A percentile compares a stretch with the other conserved stretches of the same genome.
Conservation (phyloP, 2,888 invertebrate genomes). For the Amphipoea lucens region DNA sequence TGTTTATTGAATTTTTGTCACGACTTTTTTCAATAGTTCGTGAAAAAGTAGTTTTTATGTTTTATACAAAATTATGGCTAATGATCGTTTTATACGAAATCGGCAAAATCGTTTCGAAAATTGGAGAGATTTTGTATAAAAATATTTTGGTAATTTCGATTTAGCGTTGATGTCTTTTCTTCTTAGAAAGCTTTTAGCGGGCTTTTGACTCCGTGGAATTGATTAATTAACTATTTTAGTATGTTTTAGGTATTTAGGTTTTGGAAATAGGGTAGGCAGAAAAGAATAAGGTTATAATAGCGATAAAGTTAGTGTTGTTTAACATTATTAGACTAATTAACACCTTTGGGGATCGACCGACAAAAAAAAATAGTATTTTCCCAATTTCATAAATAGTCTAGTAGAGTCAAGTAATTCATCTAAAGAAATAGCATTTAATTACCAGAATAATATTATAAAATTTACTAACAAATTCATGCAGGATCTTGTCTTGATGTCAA, state of each 20-base stretch:
- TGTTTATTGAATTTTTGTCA: conserved; percentile 28
- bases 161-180: conserved; percentile 78
- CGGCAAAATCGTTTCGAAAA: not conserved
- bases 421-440: too few relatives aligned
- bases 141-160: conserved; percentile 4
- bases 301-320: too few relatives aligned
- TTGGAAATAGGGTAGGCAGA: not conserved
- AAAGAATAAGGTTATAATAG: not conserved
- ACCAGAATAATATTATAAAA: not conserved
- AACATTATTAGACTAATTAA: not conserved
- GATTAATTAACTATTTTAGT: not conserved
- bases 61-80: not conserved
- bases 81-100: not conserved
- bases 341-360: fast-evolving
- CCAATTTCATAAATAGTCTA: not conserved
- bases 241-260: not conserved
- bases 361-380: not conserved
- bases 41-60: not conserved
- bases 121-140: not conserved
- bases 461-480: not conserved
- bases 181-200: conserved; percentile 31
- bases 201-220: not conserved
- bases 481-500: not conserved
- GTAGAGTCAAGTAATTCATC: too few relatives aligned
- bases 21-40: conserved; percentile 10